Evolutionary conservation across 2,113 vertebrate genomes (phyloP), one percentile per base, ranked within the genome.

Genomic region (Channa argus): DNA sequence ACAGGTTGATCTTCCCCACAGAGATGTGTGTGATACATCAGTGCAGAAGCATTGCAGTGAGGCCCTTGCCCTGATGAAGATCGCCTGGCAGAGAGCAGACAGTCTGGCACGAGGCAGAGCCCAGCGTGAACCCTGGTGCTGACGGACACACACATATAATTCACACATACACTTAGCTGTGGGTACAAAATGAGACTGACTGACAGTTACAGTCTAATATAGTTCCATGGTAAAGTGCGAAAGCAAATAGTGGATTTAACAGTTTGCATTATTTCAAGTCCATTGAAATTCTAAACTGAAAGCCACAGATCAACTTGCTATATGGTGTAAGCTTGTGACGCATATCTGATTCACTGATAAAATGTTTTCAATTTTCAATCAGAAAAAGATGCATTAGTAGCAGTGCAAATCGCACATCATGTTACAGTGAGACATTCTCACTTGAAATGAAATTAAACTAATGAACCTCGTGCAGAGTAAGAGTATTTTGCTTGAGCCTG

Each of bases 41-140:
- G 75, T 94, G 71, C 92, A 90, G 86, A 97, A 97, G 90, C 96
- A 96, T 9, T 98, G 96, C 0, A 83, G 95, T 4, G 96, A 98
- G 0, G 98, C 97, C 1, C 91, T 98, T 71, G 94, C 94, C 76
- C 95, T 99, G 85, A 98, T 99, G 77, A 93, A 91, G 75, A 97
- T 95, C 4, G 92, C 94, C 38, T 99, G 98, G 98, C 97, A 99
- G 94, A 95, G 97, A 78, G 96, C 97, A 0, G 97, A 99, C 94
- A 99, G 98, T 86, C 93, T 99, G 51, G 97, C 95, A 87, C 94
- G 97, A 0, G 98, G 97, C 6, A 92, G 98, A 69, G 94, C 96
- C 0, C 96, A 96, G 79, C 92, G 98, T 62, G 97, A 99, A 83
- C 98, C 97, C 49, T 99, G 98, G 98, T 97, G 96, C 85, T 97